Conservation (phyloP, 2,113 vertebrate genomes). For the Eublepharis macularius region DNA sequence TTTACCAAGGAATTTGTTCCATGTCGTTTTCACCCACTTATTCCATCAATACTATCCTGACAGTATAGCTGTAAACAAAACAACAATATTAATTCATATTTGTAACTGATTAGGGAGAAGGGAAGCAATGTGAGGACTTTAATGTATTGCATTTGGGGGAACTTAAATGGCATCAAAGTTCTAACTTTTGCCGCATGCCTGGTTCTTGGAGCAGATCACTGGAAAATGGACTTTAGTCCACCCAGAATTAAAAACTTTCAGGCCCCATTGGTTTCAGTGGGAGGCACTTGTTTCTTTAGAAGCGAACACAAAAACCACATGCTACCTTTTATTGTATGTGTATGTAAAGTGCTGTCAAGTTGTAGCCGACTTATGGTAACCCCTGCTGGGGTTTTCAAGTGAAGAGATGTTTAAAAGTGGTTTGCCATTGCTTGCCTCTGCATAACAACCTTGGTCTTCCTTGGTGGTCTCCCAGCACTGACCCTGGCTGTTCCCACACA, state of each 20-base stretch:
- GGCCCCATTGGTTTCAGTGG: neutral
- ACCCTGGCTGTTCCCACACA: too few species aligned
- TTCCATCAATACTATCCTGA: conserved; percentile 32
- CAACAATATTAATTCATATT: conserved; percentile 25
- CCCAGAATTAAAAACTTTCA: neutral
- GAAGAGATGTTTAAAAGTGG: too few species aligned
- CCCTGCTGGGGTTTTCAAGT: too few species aligned
- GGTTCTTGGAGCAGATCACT: neutral
- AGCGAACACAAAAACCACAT: too few species aligned
- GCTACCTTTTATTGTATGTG: too few species aligned
- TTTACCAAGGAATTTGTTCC: conserved; percentile 49
- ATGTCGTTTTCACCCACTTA: conserved; percentile 17
- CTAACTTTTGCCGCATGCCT: neutral
- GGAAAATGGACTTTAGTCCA: neutral
- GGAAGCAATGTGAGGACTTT: neutral
- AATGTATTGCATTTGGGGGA: neutral
- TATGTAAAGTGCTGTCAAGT: too few species aligned
- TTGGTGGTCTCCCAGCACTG: too few species aligned
- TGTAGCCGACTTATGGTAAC: too few species aligned
- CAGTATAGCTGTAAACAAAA: conserved; percentile 35
- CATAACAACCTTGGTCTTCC: too few species aligned
- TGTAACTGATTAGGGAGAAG: neutral
- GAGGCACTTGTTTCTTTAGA: neutral
- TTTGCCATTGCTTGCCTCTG: too few species aligned
- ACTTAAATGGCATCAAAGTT: neutral